These are phyloP conservation scores for Halictus rubicundus DNA, from an alignment of 1,140 invertebrate genomes.

Conservation along the genomic window DNA sequence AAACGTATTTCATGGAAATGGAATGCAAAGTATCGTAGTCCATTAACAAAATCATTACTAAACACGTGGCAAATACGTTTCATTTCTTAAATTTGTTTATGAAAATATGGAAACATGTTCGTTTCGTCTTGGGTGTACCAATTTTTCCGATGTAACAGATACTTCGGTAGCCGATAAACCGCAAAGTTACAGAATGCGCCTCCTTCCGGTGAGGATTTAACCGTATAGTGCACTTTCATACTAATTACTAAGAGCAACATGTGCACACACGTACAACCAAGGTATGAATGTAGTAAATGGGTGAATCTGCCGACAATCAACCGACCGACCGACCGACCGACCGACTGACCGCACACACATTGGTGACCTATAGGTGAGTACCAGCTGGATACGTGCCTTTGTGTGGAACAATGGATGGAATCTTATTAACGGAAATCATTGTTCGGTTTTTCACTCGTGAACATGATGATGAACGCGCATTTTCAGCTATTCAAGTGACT, in stretches of 20 bases:
- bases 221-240: conserved; percentile 17
- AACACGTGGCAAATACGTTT: neutral
- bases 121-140: neutral
- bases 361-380: conserved; percentile 43
- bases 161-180: neutral
- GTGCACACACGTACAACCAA: neutral
- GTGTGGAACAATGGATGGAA: conserved; percentile 41
- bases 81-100: neutral
- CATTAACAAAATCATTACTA: neutral
- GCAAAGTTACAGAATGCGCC: neutral
- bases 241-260: conserved; percentile 36
- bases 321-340: conserved; percentile 71
- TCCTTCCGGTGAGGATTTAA: conserved; percentile 7
- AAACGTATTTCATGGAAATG: neutral
- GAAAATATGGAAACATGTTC: neutral
- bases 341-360: conserved; percentile 65
- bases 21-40: neutral
- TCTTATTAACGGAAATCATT: conserved; percentile 40
- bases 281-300: conserved; percentile 44
- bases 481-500: neutral
- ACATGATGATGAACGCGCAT: neutral
- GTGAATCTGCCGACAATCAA: conserved; percentile 59
- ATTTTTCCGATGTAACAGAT: neutral
- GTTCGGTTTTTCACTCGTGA: conserved; percentile 14
- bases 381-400: conserved; percentile 29